A percentile compares a stretch with the other conserved stretches of the same genome.
Conservation (phyloP, 2,797 vertebrate genomes). For the Gambelia wislizenii region DNA sequence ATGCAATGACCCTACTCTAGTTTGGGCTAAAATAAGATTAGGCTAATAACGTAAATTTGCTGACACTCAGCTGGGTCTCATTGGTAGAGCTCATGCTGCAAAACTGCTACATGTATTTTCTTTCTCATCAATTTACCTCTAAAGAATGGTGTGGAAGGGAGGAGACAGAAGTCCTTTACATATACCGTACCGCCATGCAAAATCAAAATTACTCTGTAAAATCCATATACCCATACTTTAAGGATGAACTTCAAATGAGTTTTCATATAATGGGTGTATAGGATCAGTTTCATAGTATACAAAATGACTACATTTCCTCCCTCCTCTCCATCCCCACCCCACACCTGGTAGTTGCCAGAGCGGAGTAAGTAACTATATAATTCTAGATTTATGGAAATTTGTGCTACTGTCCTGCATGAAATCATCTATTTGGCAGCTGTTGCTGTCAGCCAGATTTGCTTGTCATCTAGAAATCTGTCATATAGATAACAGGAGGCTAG, state of each 20-base stretch:
- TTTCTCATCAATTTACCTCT: neutral
- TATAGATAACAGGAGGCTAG: no score
- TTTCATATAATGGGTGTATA: neutral
- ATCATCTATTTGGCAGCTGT: neutral
- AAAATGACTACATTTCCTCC: no score
- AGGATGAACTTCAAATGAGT: neutral
- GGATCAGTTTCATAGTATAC: neutral
- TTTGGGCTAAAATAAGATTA: no score
- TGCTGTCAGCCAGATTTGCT: neutral
- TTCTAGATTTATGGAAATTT: no score
- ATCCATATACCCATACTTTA: neutral
- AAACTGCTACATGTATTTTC: neutral
- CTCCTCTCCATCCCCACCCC: no score
- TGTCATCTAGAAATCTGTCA: neutral
- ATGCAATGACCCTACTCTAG: no score
- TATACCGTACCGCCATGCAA: neutral
- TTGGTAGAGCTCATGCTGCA: neutral
- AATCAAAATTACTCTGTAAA: neutral
- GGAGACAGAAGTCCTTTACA: neutral
- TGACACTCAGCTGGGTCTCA: neutral
- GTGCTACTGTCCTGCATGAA: accelerated
- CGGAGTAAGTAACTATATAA: no score
- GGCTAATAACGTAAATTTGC: neutral
- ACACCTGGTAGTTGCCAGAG: no score
- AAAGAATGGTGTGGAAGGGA: neutral